phyloP scores from a whole-genome alignment of 2,113 vertebrate genomes.

The Synodontis membranacea region DNA sequence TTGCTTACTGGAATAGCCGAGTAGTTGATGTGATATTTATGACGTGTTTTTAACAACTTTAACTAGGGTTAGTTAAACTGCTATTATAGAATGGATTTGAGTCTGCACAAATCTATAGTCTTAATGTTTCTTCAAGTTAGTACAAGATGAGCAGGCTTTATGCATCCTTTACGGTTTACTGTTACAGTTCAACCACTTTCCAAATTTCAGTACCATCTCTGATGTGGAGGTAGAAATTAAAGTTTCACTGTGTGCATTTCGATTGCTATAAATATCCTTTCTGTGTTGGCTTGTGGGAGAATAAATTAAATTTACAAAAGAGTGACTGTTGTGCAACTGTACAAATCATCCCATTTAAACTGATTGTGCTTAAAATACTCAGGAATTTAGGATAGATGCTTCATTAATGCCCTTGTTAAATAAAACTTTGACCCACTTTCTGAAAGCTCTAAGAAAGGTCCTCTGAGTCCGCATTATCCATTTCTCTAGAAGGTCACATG shows the following conservation, averaged over 20 bases:
- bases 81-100: neutral
- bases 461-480: neutral
- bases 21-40: neutral
- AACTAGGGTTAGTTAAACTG: too few species aligned
- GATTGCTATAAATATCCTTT: neutral
- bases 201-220: neutral
- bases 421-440: neutral
- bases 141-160: neutral
- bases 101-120: neutral
- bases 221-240: neutral
- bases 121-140: neutral
- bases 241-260: neutral
- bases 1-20: neutral
- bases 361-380: neutral
- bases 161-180: neutral
- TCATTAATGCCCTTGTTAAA: neutral
- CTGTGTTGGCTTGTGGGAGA: neutral
- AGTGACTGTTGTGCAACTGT: neutral
- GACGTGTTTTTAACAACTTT: neutral
- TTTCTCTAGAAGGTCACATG: neutral
- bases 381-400: neutral
- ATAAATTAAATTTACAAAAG: neutral
- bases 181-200: neutral
- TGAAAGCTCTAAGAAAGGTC: neutral
- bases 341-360: neutral